These are phyloP conservation scores for Tipula unca DNA, from an alignment of 2,888 invertebrate genomes.

Conservation along the genomic window DNA sequence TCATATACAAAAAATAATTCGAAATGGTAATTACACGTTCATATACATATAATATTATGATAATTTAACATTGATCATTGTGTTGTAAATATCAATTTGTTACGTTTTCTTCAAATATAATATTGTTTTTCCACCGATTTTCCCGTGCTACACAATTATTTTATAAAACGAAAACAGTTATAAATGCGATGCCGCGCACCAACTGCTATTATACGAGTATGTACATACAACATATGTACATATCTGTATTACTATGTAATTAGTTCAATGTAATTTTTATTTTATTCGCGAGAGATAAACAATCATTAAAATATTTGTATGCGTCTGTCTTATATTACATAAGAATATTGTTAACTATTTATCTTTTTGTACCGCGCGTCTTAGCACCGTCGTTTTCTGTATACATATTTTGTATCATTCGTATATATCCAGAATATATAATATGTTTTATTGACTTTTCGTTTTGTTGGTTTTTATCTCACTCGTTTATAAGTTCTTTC, in stretches of 20 bases:
- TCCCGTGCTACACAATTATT: background rate
- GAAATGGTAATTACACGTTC: conserved; percentile 8
- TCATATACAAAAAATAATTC: background rate
- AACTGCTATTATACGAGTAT: background rate
- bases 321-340: background rate
- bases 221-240: background rate
- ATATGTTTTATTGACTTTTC: background rate
- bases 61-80: background rate
- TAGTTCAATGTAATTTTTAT: background rate
- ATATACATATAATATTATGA: background rate
- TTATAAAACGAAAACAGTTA: background rate
- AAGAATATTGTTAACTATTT: background rate
- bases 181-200: background rate
- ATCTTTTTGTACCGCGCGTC: background rate
- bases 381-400: background rate
- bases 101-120: background rate
- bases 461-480: background rate
- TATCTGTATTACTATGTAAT: background rate
- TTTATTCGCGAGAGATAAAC: background rate
- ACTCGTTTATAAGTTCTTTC: too few relatives aligned
- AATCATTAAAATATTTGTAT: background rate
- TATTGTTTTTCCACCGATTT: background rate
- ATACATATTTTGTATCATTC: background rate
- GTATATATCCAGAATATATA: background rate
- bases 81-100: conserved; percentile 8